A percentile compares a stretch with the other conserved stretches of the same genome.
phyloP scores from a whole-genome alignment of 1,140 invertebrate species.

The Drosophila ananassae region DNA sequence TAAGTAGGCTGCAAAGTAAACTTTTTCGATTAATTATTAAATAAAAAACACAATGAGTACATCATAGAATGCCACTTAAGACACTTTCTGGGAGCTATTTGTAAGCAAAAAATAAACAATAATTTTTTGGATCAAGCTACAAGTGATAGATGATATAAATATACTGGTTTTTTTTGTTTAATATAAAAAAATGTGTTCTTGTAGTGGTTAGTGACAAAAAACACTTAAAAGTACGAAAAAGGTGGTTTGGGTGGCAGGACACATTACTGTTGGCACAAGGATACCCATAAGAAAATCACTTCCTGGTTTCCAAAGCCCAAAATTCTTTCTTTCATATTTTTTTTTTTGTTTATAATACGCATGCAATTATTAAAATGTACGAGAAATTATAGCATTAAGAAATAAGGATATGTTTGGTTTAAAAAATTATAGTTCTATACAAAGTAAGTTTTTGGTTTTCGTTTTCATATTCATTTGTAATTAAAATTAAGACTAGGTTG shows the following conservation, averaged over 20 bases:
- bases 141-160: constrained; percentile 36
- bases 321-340: background rate
- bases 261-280: constrained; percentile 3
- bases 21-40: constrained; percentile 53
- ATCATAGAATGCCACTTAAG: constrained; percentile 31
- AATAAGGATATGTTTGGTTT: constrained; percentile 20
- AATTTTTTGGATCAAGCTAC: constrained; percentile 42
- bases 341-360: constrained; percentile 57
- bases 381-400: constrained; percentile 39
- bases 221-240: constrained; percentile 33
- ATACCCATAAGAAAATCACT: constrained; percentile 1
- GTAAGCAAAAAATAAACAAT: constrained; percentile 41
- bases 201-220: constrained; percentile 47
- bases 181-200: constrained; percentile 27
- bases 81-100: constrained; percentile 30
- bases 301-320: constrained; percentile 5
- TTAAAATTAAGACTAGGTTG: constrained; percentile 39
- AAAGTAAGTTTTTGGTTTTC: constrained; percentile 56
- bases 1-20: constrained; percentile 65
- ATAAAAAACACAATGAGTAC: constrained; percentile 58
- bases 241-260: constrained; percentile 4
- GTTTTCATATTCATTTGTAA: constrained; percentile 45
- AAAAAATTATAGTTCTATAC: constrained; percentile 66
- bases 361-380: constrained; percentile 54
- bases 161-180: constrained; percentile 18